Evolutionary conservation across 2,113 vertebrate genomes (phyloP).

Genomic region (Aptenodytes forsteri): DNA sequence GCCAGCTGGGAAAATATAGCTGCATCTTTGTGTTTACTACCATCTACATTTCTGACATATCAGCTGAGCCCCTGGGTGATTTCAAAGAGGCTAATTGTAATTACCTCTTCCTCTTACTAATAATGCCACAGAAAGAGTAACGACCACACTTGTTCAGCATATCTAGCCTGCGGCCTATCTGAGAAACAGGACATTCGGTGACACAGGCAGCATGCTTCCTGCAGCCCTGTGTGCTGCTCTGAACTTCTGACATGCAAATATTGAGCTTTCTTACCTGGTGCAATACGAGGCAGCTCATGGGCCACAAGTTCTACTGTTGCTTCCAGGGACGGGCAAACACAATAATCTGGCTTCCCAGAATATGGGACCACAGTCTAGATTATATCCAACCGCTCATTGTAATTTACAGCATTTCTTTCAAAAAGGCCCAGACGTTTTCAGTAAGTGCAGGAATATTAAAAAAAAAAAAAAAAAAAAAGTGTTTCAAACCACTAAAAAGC

Average conservation of each 20-base stretch:
- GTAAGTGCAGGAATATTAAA: neutral
- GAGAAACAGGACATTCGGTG: neutral
- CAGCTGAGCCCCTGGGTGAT: neutral
- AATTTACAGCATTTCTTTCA: neutral
- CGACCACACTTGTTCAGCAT: neutral
- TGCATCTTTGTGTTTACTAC: neutral
- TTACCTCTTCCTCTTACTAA: neutral
- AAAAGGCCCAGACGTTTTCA: neutral
- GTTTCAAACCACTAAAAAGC: neutral
- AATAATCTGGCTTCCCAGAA: neutral
- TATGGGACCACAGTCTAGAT: neutral
- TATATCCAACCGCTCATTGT: accelerated
- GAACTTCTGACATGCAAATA: neutral
- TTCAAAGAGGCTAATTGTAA: conserved; percentile 1
- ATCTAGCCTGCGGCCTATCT: neutral
- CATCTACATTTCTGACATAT: neutral
- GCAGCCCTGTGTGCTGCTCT: neutral
- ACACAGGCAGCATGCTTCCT: neutral
- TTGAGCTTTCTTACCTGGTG: neutral
- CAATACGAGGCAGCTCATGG: neutral
- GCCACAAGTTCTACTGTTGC: neutral
- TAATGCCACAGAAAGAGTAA: conserved; percentile 3
- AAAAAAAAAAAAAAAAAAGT: neutral
- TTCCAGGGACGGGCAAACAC: neutral
- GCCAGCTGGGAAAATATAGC: neutral